Evolutionary conservation across 2,888 invertebrate species (phyloP), one percentile per base, ranked within the genome.

Genomic region (Polyommatus iphigenia): DNA sequence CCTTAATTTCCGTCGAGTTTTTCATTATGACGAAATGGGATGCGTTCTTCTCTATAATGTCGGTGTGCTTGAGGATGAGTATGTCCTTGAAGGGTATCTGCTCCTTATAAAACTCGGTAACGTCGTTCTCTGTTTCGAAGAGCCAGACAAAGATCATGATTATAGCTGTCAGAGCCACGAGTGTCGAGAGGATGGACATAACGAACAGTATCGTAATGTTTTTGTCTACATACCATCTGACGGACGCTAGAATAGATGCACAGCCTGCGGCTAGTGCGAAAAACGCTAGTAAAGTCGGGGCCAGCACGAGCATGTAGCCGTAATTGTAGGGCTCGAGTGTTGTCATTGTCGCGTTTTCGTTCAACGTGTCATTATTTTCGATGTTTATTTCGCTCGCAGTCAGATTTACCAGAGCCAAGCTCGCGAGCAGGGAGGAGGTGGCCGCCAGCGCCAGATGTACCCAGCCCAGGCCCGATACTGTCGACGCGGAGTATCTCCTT

Each of bases 401-500:
- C 4, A 92, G 91, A 79, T 89, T 91, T 41, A 90, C 87, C 79
- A 94, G 82, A 1, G 95, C 95, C 20, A 96, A 84, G 78, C 94
- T 94, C 0, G 95, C 95, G 76, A 96, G 89, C 0, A 96, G 84
- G 72, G 95, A 91, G 1, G 95, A 94, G 0, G 95, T 95, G 0
- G 93, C 88, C 0, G 95, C 95, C n/a, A 96, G 89, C 0, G 95
- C 94, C 10, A 96, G 89, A 82, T 96, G 96, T 0, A 96, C 95
- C 87, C 95, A 95, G 2, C 95, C 95, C 59, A 96, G 85, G 0
- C 96, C 96, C 4, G 95, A 94, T 0, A 96, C 96, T 0, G 95
- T 96, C 0, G 96, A 96, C 0, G 96, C 96, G 0, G 96, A 96
- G 84, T 96, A 96, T 78, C 96, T 90, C 81, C 96, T 88, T 85